Evolutionary conservation across 2,113 vertebrate genomes (phyloP).

Genomic region (Pleuronectes platessa): DNA sequence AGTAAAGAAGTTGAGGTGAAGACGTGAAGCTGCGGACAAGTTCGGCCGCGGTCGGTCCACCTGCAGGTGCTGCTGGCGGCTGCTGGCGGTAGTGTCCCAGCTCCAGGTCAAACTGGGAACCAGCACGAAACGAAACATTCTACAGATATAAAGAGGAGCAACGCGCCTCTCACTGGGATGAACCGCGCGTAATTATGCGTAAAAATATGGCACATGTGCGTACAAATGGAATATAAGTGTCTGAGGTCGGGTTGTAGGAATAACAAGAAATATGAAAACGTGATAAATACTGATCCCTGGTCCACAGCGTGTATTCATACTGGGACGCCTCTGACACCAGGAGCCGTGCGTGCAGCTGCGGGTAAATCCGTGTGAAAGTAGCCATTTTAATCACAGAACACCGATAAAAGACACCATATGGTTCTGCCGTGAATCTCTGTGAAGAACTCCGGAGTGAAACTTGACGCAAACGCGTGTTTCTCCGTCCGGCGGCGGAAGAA

Average conservation of each 20-base stretch:
- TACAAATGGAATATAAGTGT: not conserved
- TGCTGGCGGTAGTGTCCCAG: slow-evolving; percentile 14
- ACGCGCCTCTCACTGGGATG: too few relatives aligned
- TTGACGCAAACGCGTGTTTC: not conserved
- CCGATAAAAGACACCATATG: slow-evolving; percentile 8
- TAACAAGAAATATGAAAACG: not conserved
- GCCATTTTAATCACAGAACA: slow-evolving; percentile 47
- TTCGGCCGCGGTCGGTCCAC: slow-evolving; percentile 48
- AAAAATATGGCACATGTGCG: not conserved
- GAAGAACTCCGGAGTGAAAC: too few relatives aligned
- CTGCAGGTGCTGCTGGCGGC: slow-evolving; percentile 59
- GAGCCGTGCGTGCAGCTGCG: not conserved
- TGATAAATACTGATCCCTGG: not conserved
- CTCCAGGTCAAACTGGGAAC: too few relatives aligned
- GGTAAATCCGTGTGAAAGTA: slow-evolving; percentile 50
- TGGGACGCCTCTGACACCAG: not conserved
- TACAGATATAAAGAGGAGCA: too few relatives aligned
- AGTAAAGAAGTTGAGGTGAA: slow-evolving; percentile 29
- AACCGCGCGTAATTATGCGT: not conserved
- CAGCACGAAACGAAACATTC: too few relatives aligned
- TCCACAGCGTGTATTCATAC: not conserved
- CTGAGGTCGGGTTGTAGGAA: not conserved
- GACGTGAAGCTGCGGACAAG: slow-evolving; percentile 27
- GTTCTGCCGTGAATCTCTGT: too few relatives aligned
- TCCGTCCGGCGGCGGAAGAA: not conserved